These are phyloP conservation scores for Drosophila setosimentum DNA, from an alignment of 2,888 invertebrate species.

Conservation along the genomic window DNA sequence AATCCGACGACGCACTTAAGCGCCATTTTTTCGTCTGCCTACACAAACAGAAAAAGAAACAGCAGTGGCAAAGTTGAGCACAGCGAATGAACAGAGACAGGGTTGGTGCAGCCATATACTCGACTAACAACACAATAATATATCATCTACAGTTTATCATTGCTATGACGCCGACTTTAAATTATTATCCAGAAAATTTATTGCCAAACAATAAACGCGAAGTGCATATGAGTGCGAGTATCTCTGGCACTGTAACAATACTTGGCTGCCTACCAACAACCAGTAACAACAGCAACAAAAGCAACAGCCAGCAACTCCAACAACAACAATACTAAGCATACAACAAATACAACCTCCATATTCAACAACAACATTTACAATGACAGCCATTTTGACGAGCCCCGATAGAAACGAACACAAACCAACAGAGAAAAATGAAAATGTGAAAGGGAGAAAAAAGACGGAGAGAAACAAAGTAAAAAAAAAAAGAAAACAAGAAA, in stretches of 20 bases:
- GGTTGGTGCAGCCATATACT: slow-evolving; percentile 61
- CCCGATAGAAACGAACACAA: slow-evolving; percentile 47
- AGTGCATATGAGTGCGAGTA: slow-evolving; percentile 42
- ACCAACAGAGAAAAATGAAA: slow-evolving; percentile 29
- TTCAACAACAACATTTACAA: slow-evolving; percentile 45
- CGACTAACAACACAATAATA: slow-evolving; percentile 80
- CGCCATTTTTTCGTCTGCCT: slow-evolving; percentile 50
- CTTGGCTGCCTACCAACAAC: slow-evolving; percentile 61
- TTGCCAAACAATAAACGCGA: slow-evolving; percentile 78
- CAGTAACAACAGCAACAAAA: slow-evolving; percentile 29
- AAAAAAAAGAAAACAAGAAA: not conserved
- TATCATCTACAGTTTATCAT: slow-evolving; percentile 83
- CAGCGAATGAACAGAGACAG: not conserved
- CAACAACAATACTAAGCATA: slow-evolving; percentile 14
- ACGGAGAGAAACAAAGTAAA: not conserved
- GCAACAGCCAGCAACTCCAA: slow-evolving; percentile 13
- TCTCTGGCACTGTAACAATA: slow-evolving; percentile 19
- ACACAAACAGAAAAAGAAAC: slow-evolving; percentile 51
- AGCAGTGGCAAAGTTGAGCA: not conserved
- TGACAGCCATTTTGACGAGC: slow-evolving; percentile 64
- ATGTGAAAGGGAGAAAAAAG: not conserved
- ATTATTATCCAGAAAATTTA: slow-evolving; percentile 83
- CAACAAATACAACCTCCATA: slow-evolving; percentile 23
- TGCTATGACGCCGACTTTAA: slow-evolving; percentile 82
- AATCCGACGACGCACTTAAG: slow-evolving; percentile 76